These are phyloP conservation scores for Allacma fusca DNA, from an alignment of 2,888 invertebrate species.

Conservation along the genomic window DNA sequence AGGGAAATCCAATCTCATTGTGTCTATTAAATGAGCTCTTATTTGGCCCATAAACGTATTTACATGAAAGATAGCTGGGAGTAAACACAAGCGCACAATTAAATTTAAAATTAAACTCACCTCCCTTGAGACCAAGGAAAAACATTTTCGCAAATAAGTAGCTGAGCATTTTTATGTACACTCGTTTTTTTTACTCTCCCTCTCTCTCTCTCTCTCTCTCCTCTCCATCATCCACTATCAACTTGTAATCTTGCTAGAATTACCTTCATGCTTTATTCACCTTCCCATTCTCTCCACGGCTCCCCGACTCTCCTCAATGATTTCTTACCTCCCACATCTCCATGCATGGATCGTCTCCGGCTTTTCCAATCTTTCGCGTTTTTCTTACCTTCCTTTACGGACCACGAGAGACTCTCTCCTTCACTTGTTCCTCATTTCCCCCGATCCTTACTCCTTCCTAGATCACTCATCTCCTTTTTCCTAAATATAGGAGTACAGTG, in stretches of 20 bases:
- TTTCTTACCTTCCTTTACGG: background rate
- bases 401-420: too few relatives aligned
- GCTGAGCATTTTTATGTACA: too few relatives aligned
- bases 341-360: background rate
- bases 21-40: slow-evolving; percentile 24
- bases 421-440: background rate
- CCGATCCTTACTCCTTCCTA: background rate
- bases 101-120: slow-evolving; percentile 44
- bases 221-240: too few relatives aligned
- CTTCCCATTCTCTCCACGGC: background rate
- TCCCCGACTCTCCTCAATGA: background rate
- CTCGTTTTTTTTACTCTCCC: background rate
- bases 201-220: background rate
- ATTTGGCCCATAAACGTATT: slow-evolving; percentile 29
- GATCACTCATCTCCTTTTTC: too few relatives aligned
- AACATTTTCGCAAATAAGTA: too few relatives aligned
- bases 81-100: slow-evolving; percentile 18
- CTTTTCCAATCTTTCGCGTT: background rate
- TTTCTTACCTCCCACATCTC: background rate
- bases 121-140: background rate
- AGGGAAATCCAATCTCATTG: slow-evolving; percentile 38
- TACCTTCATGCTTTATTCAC: slow-evolving; percentile 17
- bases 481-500: too few relatives aligned
- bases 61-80: background rate
- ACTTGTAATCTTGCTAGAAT: background rate